phyloP scores from a whole-genome alignment of 2,888 invertebrate species.

The Rambutsinella grinnellia region DNA sequence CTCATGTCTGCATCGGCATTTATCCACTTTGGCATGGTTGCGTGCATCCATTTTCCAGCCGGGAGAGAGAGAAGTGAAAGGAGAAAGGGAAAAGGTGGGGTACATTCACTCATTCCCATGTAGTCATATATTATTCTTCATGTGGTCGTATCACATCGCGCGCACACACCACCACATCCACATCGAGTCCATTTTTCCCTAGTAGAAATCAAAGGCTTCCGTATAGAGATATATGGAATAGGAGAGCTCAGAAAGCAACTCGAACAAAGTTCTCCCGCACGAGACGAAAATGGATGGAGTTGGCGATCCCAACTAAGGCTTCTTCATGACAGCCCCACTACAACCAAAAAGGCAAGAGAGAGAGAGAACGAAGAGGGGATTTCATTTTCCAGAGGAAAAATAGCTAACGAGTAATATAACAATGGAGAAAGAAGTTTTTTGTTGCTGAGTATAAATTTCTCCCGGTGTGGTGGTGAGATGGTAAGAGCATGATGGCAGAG shows the following conservation, averaged over 20 bases:
- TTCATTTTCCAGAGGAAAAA: slow-evolving; percentile 5
- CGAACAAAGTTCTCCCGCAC: background rate
- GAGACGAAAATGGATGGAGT: background rate
- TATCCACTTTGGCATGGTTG: slow-evolving; percentile 42
- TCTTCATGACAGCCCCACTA: slow-evolving; percentile 40
- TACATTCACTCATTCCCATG: slow-evolving; percentile 29
- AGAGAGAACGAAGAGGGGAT: slow-evolving; percentile 31
- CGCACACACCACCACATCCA: background rate
- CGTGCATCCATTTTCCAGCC: slow-evolving; percentile 38
- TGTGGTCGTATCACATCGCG: slow-evolving; percentile 6
- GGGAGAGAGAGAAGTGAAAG: slow-evolving; percentile 12
- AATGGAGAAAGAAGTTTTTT: background rate
- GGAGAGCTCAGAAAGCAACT: background rate
- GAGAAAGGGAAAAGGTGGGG: slow-evolving; percentile 39
- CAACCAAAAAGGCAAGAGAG: background rate
- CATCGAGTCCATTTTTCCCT: background rate
- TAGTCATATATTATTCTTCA: slow-evolving; percentile 25
- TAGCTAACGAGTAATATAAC: background rate
- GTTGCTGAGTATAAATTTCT: background rate
- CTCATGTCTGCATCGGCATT: slow-evolving; percentile 18
- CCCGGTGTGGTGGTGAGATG: background rate
- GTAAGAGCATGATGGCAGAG: too few relatives aligned
- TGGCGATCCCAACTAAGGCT: slow-evolving; percentile 30
- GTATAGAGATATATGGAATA: slow-evolving; percentile 20
- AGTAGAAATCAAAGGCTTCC: slow-evolving; percentile 26